Conservation (phyloP, 1,140 invertebrate species). For the Sipha flava region DNA sequence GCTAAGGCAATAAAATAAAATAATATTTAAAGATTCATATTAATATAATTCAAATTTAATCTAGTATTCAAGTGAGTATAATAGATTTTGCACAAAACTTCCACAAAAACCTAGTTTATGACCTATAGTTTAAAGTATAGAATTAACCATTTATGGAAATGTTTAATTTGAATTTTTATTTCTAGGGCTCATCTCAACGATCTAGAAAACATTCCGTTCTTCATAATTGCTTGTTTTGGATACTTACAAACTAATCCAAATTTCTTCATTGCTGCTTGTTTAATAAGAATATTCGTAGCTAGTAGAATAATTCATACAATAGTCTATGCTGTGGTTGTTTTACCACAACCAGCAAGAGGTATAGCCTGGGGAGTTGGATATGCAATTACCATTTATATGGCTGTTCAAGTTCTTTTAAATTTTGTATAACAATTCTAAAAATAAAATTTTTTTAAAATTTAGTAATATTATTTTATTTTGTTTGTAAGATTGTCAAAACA, state of each 20-base stretch:
- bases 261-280: constrained; percentile 46
- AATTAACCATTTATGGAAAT: background rate
- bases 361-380: constrained; percentile 49
- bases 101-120: no score
- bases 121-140: no score
- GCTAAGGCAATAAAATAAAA: no score
- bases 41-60: no score
- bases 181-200: constrained; percentile 60
- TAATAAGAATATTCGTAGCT: constrained; percentile 54
- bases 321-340: constrained; percentile 49
- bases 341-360: constrained; percentile 53
- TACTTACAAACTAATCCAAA: constrained; percentile 54
- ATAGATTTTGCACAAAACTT: no score
- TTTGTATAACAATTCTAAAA: constrained; percentile 37
- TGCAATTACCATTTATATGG: constrained; percentile 49
- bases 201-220: constrained; percentile 59
- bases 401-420: constrained; percentile 43
- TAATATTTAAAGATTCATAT: no score
- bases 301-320: constrained; percentile 53
- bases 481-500: no score
- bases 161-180: constrained; percentile 32
- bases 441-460: background rate
- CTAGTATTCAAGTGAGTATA: no score
- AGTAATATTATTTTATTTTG: background rate
- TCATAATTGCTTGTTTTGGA: constrained; percentile 52